Evolutionary conservation across 2,113 vertebrate genomes (phyloP).

Genomic region (Loxodonta africana): DNA sequence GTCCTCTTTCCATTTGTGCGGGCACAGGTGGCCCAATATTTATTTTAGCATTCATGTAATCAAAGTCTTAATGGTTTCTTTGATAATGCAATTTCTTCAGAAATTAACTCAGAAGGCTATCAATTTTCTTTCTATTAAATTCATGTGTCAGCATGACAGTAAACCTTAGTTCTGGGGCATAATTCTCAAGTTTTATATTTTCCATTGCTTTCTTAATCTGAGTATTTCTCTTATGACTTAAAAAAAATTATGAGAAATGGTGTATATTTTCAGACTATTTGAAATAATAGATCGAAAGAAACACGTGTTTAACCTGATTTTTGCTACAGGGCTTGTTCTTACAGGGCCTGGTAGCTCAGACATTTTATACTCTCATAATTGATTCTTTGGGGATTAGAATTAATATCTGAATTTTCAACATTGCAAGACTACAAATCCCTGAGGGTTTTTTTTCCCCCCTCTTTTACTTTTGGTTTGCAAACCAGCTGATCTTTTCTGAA

Average conservation of each 20-base stretch:
- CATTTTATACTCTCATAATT: neutral
- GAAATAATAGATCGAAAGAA: neutral
- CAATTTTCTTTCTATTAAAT: neutral
- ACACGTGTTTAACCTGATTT: neutral
- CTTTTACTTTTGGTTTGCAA: conserved; percentile 22
- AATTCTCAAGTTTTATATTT: neutral
- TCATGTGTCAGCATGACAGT: neutral
- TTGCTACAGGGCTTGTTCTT: neutral
- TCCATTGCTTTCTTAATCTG: neutral
- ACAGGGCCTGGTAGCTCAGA: neutral
- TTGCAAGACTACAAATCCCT: neutral
- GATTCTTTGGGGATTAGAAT: neutral
- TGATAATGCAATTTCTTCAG: neutral
- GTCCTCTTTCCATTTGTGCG: neutral
- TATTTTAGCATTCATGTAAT: neutral
- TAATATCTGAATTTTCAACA: neutral
- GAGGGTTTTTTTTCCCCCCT: neutral
- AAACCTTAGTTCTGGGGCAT: neutral
- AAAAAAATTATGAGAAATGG: no score
- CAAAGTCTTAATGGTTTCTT: neutral
- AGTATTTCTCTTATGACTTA: neutral
- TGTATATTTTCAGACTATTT: neutral
- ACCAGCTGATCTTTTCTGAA: neutral
- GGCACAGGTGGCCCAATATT: neutral
- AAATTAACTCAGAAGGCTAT: neutral